These are phyloP conservation scores for Drosophila yakuba DNA, from an alignment of 1,140 invertebrate species.

Conservation along the genomic window DNA sequence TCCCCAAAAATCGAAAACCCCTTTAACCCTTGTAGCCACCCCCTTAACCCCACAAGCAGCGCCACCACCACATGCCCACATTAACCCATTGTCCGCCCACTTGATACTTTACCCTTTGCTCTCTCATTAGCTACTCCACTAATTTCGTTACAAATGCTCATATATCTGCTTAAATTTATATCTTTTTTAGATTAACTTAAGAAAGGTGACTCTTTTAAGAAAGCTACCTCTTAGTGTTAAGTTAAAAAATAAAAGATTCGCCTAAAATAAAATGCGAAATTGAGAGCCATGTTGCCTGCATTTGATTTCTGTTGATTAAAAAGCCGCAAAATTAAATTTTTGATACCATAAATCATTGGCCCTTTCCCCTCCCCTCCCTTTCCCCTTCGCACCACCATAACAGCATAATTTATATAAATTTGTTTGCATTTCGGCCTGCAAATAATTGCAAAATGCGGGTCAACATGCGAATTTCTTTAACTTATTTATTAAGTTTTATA, in stretches of 20 bases:
- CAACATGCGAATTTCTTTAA: conserved; percentile 4
- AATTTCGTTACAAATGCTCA: too few relatives aligned
- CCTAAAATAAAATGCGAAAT: neutral
- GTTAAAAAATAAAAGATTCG: neutral
- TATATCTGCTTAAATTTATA: too few relatives aligned
- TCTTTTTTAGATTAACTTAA: too few relatives aligned
- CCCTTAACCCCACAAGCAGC: neutral
- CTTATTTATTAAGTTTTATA: conserved; percentile 9
- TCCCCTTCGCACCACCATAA: neutral
- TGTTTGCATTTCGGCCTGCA: conserved; percentile 43
- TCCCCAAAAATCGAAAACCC: too few relatives aligned
- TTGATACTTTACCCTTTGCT: neutral
- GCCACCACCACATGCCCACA: conserved; percentile 1
- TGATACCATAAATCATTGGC: conserved; percentile 31
- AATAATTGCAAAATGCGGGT: conserved; percentile 36
- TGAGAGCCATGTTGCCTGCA: conserved; percentile 30
- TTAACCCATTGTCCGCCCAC: conserved; percentile 17
- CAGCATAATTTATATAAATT: conserved; percentile 43
- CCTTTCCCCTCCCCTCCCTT: neutral
- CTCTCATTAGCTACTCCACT: too few relatives aligned
- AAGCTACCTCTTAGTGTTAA: neutral
- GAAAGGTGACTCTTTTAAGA: too few relatives aligned
- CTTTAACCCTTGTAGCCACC: neutral
- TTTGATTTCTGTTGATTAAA: conserved; percentile 60
- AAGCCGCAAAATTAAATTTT: conserved; percentile 59